These are phyloP conservation scores for Megalopta genalis DNA, from an alignment of 1,140 invertebrate genomes.

Conservation along the genomic window DNA sequence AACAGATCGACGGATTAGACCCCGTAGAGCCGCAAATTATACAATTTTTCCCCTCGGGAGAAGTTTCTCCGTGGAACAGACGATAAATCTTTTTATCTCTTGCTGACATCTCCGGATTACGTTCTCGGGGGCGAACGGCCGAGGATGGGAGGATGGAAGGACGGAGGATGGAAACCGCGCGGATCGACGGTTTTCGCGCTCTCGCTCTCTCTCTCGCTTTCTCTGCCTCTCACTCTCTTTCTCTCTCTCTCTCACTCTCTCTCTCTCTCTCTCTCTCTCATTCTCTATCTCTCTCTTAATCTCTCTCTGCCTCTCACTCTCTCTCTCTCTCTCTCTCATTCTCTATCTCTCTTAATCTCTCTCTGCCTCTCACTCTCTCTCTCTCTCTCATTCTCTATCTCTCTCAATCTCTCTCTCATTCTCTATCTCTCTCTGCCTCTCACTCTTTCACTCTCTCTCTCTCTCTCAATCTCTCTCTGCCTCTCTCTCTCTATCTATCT, in stretches of 20 bases:
- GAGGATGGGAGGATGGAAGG: too few relatives aligned
- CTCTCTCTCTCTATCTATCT: slow-evolving; percentile 7
- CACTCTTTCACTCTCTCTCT: neutral
- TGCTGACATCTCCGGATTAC: neutral
- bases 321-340: neutral
- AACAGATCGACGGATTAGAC: too few relatives aligned
- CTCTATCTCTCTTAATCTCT: too few relatives aligned
- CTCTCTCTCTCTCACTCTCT: neutral
- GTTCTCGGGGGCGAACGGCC: neutral
- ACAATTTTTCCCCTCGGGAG: too few relatives aligned
- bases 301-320: neutral
- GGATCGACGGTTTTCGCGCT: neutral
- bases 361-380: too few relatives aligned
- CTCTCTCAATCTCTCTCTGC: slow-evolving; percentile 1
- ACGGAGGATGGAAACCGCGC: too few relatives aligned
- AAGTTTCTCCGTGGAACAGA: neutral
- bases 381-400: too few relatives aligned
- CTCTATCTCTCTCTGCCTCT: too few relatives aligned
- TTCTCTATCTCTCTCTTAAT: neutral
- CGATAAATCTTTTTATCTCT: neutral
- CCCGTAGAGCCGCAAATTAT: too few relatives aligned
- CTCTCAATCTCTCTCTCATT: neutral
- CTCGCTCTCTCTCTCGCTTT: slow-evolving; percentile 4
- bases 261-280: neutral
- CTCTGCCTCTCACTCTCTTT: too few relatives aligned